A percentile compares a stretch with the other conserved stretches of the same genome.
phyloP scores from a whole-genome alignment of 2,888 invertebrate species.

The Alentia gelatinosa region DNA sequence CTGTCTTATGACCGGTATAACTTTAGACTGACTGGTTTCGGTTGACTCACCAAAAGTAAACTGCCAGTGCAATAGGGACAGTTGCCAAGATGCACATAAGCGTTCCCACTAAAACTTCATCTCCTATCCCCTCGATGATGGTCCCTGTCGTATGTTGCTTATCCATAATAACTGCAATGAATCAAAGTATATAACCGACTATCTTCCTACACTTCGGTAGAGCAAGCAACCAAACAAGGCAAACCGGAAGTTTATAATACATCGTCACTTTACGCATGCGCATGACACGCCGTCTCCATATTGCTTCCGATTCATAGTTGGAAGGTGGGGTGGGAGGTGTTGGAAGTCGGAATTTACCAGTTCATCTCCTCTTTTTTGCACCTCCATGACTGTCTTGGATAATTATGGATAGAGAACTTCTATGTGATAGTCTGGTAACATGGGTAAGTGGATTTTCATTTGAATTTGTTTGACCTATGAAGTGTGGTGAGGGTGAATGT shows the following conservation, averaged over 20 bases:
- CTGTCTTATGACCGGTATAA: too few species aligned
- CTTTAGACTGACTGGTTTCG: background rate
- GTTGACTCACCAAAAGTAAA: conserved; percentile 3
- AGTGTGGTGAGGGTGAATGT: too few species aligned
- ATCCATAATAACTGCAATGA: too few species aligned
- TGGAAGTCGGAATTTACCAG: background rate
- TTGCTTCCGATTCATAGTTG: conserved; percentile 49
- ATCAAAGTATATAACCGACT: too few species aligned
- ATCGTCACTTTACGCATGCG: conserved; percentile 33
- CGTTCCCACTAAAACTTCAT: conserved; percentile 56
- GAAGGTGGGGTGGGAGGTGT: conserved; percentile 36
- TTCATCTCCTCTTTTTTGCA: background rate
- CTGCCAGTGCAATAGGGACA: conserved; percentile 30
- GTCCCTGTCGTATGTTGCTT: conserved; percentile 18
- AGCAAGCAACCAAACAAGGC: background rate
- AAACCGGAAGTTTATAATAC: conserved; percentile 45
- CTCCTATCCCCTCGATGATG: conserved; percentile 60
- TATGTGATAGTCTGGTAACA: conserved; percentile 64
- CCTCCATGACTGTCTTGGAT: background rate
- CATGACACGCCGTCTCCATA: conserved; percentile 11
- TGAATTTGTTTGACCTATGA: background rate
- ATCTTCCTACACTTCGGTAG: background rate
- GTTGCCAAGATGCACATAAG: background rate
- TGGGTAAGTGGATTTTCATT: conserved; percentile 58
- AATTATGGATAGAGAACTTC: conserved; percentile 58